Evolutionary conservation across 2,888 invertebrate genomes (phyloP).

Genomic region (Globia sparganii): DNA sequence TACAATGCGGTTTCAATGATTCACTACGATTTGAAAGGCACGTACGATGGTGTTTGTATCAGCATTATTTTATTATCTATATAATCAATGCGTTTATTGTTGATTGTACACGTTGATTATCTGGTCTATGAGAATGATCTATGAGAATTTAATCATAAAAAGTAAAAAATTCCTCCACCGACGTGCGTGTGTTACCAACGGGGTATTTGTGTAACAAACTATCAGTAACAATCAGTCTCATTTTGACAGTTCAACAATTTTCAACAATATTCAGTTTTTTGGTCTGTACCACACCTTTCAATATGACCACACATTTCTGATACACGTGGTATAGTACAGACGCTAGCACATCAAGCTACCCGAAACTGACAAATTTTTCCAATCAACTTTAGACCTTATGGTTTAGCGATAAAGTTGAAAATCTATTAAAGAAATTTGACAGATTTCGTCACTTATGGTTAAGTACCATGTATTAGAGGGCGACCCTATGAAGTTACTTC

Average conservation of each 20-base stretch:
- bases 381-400: too few relatives aligned
- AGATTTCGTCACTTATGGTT: neutral
- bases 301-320: too few relatives aligned
- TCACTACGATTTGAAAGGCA: constrained; percentile 37
- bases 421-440: too few relatives aligned
- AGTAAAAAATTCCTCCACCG: neutral
- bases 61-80: constrained; percentile 47
- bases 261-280: too few relatives aligned
- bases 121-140: neutral
- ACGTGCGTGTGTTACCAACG: neutral
- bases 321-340: neutral
- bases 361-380: too few relatives aligned
- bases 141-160: neutral
- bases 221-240: neutral
- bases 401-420: too few relatives aligned
- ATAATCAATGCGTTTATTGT: constrained; percentile 52
- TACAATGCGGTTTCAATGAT: constrained; percentile 60
- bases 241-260: neutral
- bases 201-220: too few relatives aligned
- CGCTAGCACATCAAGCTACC: too few relatives aligned
- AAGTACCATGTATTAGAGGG: neutral
- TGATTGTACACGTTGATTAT: constrained; percentile 29
- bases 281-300: neutral
- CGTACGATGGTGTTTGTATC: constrained; percentile 39
- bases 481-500: neutral